Conservation (phyloP, 1,140 invertebrate species). For the Drosophila nigromelanica region DNA sequence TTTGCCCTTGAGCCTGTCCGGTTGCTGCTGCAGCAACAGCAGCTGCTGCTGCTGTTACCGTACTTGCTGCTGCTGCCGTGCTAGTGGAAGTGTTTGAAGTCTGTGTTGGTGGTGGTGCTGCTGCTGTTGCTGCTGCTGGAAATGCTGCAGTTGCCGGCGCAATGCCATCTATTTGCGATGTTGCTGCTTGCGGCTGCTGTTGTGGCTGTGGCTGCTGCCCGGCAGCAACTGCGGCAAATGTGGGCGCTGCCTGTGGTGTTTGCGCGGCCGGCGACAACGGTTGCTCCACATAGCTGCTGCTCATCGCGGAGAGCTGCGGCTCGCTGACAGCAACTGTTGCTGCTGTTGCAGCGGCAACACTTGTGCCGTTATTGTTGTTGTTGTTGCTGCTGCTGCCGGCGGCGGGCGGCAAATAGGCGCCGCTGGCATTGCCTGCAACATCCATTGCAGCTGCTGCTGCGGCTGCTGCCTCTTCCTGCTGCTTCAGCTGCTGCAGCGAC, state of each 20-base stretch:
- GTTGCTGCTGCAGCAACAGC: constrained; percentile 17
- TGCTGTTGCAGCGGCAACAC: not conserved
- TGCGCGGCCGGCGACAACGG: constrained; percentile 56
- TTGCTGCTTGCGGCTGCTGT: constrained; percentile 40
- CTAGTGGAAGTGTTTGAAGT: constrained; percentile 55
- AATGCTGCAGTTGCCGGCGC: constrained; percentile 42
- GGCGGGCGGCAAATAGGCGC: not conserved
- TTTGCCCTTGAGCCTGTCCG: constrained; percentile 65
- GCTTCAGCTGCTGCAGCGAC: constrained; percentile 74
- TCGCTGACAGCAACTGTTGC: constrained; percentile 44
- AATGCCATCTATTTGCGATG: constrained; percentile 72
- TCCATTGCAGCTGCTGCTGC: constrained; percentile 20
- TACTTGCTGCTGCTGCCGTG: constrained; percentile 27
- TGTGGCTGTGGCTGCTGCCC: constrained; percentile 36
- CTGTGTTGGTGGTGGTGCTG: constrained; percentile 48
- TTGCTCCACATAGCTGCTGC: constrained; percentile 60
- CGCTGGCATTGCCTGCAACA: constrained; percentile 16
- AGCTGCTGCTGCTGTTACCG: constrained; percentile 9
- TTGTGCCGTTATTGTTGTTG: constrained; percentile 35
- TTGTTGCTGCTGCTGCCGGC: constrained; percentile 31
- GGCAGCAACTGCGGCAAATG: constrained; percentile 65
- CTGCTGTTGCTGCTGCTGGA: constrained; percentile 22
- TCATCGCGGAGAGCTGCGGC: constrained; percentile 43
- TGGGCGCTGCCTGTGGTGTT: constrained; percentile 51
- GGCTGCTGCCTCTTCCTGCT: constrained; percentile 66